Conservation (phyloP, 2,797 vertebrate species). For the Sebastes taczanowskii region DNA sequence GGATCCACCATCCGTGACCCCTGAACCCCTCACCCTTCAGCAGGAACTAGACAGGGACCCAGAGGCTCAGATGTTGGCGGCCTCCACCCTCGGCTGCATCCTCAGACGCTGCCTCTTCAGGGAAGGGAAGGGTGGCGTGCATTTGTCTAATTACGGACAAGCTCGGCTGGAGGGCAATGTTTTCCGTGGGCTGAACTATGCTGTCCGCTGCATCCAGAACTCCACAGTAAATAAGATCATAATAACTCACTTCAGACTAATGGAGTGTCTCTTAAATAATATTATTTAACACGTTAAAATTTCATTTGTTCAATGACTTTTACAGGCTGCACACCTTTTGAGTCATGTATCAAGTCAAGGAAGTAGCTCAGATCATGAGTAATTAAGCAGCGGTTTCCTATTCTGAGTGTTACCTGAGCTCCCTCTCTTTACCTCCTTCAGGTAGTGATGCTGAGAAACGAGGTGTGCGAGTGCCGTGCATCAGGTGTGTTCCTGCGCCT, state of each 20-base stretch:
- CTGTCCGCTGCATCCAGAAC: constrained; percentile 89
- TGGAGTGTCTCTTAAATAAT: neutral
- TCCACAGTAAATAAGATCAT: constrained; percentile 82
- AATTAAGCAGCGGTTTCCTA: constrained; percentile 41
- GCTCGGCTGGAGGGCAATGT: constrained; percentile 88
- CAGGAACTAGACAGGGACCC: constrained; percentile 90
- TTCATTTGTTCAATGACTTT: neutral
- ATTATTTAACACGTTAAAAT: neutral
- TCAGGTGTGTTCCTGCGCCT: constrained; percentile 89
- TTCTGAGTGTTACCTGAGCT: constrained; percentile 28
- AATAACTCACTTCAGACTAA: neutral
- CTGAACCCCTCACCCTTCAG: constrained; percentile 82
- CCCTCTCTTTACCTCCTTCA: constrained; percentile 54
- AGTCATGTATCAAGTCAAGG: constrained; percentile 2
- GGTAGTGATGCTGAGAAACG: constrained; percentile 91
- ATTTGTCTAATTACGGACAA: constrained; percentile 87
- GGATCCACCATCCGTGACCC: constrained; percentile 68
- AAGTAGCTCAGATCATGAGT: constrained; percentile 38
- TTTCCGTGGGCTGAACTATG: constrained; percentile 87
- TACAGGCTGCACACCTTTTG: neutral
- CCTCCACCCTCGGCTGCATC: constrained; percentile 86
- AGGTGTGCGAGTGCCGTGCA: constrained; percentile 87
- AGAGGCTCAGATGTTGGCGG: constrained; percentile 84
- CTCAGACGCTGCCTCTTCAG: constrained; percentile 89
- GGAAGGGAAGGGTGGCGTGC: constrained; percentile 88